Conservation (phyloP, 2,888 invertebrate species). For the Folsomia candida region DNA sequence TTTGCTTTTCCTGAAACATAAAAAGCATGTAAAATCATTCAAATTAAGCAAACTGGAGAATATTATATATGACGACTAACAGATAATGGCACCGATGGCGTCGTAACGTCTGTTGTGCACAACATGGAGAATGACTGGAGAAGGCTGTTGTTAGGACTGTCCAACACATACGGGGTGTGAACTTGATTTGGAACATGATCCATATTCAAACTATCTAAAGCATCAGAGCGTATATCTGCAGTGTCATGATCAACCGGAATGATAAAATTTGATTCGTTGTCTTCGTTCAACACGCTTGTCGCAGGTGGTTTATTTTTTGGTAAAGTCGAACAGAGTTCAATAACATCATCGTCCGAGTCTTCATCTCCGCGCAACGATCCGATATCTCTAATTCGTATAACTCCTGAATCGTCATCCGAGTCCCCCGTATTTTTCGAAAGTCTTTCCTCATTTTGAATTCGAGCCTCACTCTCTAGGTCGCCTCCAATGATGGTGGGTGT, state of each 20-base stretch:
- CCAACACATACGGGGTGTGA: not conserved
- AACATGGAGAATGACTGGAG: not conserved
- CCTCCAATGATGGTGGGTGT: not conserved
- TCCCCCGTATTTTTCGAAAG: not conserved
- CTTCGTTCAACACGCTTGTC: not conserved
- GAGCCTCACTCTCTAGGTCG: not conserved
- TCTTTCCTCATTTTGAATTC: too few relatives aligned
- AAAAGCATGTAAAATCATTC: too few relatives aligned
- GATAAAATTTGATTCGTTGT: too few relatives aligned
- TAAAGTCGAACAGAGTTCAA: not conserved
- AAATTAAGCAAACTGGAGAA: too few relatives aligned
- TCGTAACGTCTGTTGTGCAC: not conserved
- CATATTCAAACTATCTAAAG: not conserved
- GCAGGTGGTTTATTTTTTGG: not conserved
- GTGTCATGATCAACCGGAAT: not conserved
- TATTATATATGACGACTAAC: not conserved
- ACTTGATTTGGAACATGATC: not conserved
- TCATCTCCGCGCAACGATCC: not conserved
- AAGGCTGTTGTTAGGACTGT: not conserved
- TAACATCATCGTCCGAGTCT: not conserved
- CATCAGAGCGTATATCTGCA: too few relatives aligned
- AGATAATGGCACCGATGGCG: not conserved
- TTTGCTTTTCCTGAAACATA: not conserved
- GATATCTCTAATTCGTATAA: not conserved
- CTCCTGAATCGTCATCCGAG: not conserved